These are phyloP conservation scores for Dascyllus trimaculatus DNA, from an alignment of 2,113 vertebrate genomes.

Conservation along the genomic window DNA sequence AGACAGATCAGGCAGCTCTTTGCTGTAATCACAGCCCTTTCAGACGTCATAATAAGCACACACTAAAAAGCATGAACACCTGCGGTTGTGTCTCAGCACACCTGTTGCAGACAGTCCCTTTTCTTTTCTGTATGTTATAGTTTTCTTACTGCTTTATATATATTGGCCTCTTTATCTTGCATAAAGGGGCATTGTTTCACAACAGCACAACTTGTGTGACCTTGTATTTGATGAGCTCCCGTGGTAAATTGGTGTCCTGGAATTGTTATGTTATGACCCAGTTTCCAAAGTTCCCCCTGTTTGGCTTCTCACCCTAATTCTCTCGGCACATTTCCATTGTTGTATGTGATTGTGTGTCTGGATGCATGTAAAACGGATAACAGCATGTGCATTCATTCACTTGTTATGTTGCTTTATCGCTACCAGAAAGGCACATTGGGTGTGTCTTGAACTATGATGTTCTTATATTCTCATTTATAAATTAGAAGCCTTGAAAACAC, in stretches of 20 bases:
- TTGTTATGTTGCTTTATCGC: neutral
- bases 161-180: slow-evolving; percentile 34
- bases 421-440: neutral
- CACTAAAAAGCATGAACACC: slow-evolving; percentile 13
- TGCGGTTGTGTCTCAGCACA: slow-evolving; percentile 19
- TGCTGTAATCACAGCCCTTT: slow-evolving; percentile 52
- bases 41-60: slow-evolving; percentile 34
- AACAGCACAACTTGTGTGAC: slow-evolving; percentile 32
- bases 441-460: no score
- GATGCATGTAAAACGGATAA: neutral
- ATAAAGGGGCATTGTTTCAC: slow-evolving; percentile 61
- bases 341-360: neutral
- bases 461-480: neutral
- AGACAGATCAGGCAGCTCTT: slow-evolving; percentile 43
- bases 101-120: slow-evolving; percentile 5
- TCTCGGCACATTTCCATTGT: slow-evolving; percentile 1
- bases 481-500: neutral
- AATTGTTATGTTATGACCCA: slow-evolving; percentile 53
- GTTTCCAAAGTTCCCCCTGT: slow-evolving; percentile 45
- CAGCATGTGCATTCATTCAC: neutral
- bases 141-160: neutral
- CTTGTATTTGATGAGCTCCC: slow-evolving; percentile 44
- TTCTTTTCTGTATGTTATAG: neutral
- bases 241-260: slow-evolving; percentile 60
- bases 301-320: slow-evolving; percentile 33